Base-by-base conservation (phyloP, 2,797 vertebrate species). In the Choloepus didactylus region DNA sequence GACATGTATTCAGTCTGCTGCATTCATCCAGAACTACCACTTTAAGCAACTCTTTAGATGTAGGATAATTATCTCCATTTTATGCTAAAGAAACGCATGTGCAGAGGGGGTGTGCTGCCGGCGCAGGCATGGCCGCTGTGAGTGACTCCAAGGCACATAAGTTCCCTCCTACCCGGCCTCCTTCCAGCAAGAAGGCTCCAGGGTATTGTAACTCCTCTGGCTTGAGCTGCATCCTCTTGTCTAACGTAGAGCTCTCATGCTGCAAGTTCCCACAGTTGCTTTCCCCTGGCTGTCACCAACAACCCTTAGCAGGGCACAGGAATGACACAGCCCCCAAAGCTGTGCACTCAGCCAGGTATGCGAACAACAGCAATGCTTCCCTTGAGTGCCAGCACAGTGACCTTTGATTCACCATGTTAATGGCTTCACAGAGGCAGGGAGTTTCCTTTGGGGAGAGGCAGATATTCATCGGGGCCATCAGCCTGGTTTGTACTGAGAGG, bases 401-500 rank as follows among this genome's bases (percentile, higher is more conserved):
- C 51, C 84, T 89, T 89, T 72, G 29, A 49, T 41, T 46, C 41
- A 38, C 9, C 0, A 10, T 27, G 83, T 60, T 95, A 96, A 95
- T 83, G 80, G 95, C 79, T 95, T 76, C 87, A 88, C 73, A 81
- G 95, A 96, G 75, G 80, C 60, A 94, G 38, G 79, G 80, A 87
- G 25, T 94, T 97, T 96, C 96, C 92, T 92, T 85, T 77, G 89
- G 90, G 90, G 95, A 89, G 90, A 89, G 96, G 95, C 96, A 92
- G 95, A 72, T 90, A 94, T 80, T 98, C 97, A 97, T 95, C 89
- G 79, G 92, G 75, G 86, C 49, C 95, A 84, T 96, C 95, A 92
- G 96, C 92, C 87, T 10, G 56, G 54, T 96, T 96, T 92, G 96
- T 89, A 93, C 96, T 96, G 97, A 87, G 96, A 97, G 97, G 89